Evolutionary conservation across 2,113 vertebrate genomes (phyloP), one percentile per base, ranked within the genome.

Genomic region (Chloropsis hardwickii): DNA sequence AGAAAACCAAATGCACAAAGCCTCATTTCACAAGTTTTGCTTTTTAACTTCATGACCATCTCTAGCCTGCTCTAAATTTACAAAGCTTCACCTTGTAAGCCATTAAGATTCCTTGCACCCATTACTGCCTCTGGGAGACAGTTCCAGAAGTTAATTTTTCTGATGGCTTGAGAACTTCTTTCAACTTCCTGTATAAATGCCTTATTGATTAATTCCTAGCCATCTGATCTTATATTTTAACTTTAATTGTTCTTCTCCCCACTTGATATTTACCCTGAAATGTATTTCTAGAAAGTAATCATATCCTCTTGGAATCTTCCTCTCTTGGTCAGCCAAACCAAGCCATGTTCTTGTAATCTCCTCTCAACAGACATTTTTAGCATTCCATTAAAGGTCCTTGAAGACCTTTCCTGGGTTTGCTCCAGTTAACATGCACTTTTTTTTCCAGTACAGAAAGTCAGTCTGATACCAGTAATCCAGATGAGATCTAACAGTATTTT

Each of bases 131-230:
- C 48, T 31, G 37, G 40, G 84, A 86, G 61, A 72, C 15, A 80
- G 37, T 44, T 92, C 24, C 28, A 53, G 53, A 92, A 88, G 44
- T 86, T 88, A 4, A 23, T 67, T 86, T 78, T 85, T 90, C 62
- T 88, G 44, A 72, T 31, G 21, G 57, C 54, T 82, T 60, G 20
- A 79, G 72, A 93, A 84, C n/a, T 86, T 93, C 44, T 44, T 94
- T 69, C 56, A 80, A 69, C 42, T 69, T 94, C 66, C 58, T 77
- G 31, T 72, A 79, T 88, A 90, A 92, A 88, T 61, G 76, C 69
- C 77, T 65, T 96, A 61, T 90, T 79, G 74, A 90, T 92, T 86
- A 69, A 92, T 80, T 92, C 37, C 48, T 69, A 88, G 53, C 39
- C 29, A 87, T 92, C 86, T 80, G 74, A 76, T 85, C 47, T 79